Percentiles rank a stretch among this genome's conserved stretches.
Conservation (phyloP, 2,888 invertebrate genomes). For the Amphipoea oculea region DNA sequence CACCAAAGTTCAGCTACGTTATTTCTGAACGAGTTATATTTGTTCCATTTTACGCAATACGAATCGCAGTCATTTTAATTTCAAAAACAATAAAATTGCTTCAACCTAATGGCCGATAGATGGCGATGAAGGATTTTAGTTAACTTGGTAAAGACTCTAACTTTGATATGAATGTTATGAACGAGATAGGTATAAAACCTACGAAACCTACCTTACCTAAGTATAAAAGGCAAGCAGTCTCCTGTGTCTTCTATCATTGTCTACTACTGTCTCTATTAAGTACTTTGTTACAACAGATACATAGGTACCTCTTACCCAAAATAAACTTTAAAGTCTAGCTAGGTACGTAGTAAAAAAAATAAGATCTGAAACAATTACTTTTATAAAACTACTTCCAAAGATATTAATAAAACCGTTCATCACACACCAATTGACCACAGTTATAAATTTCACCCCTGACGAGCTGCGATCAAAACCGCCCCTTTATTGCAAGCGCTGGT, state of each 20-base stretch:
- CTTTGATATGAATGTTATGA: background rate
- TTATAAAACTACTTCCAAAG: background rate
- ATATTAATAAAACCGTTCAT: constrained; percentile 32
- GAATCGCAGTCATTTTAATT: too few relatives aligned
- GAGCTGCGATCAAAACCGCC: constrained; percentile 67
- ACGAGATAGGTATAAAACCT: background rate
- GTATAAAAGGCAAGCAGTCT: background rate
- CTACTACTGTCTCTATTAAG: background rate
- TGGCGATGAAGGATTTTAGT: background rate
- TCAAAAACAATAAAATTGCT: background rate
- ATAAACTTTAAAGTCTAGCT: too few relatives aligned
- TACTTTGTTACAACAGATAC: background rate
- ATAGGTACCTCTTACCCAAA: background rate
- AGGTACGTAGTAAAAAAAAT: background rate
- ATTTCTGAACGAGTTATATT: constrained; percentile 3
- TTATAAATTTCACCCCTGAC: constrained; percentile 68
- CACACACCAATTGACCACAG: constrained; percentile 63
- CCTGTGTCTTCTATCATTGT: background rate
- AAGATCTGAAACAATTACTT: background rate
- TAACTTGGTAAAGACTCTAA: background rate
- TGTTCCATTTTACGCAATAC: background rate
- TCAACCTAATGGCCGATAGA: background rate
- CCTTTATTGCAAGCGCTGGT: constrained; percentile 68
- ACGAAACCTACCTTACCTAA: too few relatives aligned
- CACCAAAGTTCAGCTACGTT: background rate